Conservation (phyloP, 2,797 vertebrate species). For the Morelia viridis region DNA sequence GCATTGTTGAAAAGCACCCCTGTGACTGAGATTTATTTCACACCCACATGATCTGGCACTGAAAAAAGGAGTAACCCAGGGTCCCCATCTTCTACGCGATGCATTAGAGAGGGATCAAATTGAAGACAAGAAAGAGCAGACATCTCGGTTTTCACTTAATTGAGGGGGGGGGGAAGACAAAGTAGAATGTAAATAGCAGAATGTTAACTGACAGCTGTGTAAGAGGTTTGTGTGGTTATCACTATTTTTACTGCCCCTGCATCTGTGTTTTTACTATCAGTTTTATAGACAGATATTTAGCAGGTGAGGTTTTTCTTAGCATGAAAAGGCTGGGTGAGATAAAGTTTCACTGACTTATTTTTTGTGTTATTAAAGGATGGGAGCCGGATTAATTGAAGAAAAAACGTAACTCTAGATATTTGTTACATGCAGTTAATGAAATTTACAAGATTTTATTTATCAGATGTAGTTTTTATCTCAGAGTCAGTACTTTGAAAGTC, state of each 20-base stretch:
- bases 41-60: background rate
- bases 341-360: constrained; percentile 1
- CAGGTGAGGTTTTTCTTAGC: background rate
- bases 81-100: background rate
- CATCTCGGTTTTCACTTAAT: background rate
- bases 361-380: constrained; percentile 1
- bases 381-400: background rate
- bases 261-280: background rate
- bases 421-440: background rate
- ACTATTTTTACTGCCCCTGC: background rate
- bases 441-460: background rate
- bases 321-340: background rate
- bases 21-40: background rate
- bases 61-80: background rate
- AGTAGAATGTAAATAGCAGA: background rate
- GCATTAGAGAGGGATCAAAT: background rate
- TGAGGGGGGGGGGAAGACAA: background rate
- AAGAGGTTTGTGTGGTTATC: background rate
- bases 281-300: background rate
- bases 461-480: background rate
- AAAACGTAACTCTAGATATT: background rate
- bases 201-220: background rate
- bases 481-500: background rate
- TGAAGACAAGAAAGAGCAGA: background rate
- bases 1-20: background rate